Base-by-base conservation (phyloP, 2,888 invertebrate genomes). In the Dorcus parallelipipedus region DNA sequence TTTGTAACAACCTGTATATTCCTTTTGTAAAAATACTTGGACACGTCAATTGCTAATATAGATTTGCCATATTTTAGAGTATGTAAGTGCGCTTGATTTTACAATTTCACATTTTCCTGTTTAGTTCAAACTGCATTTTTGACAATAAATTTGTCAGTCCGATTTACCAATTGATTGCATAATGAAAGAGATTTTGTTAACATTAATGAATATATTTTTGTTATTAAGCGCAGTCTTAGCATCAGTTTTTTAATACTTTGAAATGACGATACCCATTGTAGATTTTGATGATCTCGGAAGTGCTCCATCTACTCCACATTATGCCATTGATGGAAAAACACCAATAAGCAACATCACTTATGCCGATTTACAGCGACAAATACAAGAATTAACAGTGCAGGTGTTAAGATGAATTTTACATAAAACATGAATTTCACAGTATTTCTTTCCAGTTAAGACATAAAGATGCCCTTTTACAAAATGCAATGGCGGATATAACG, bases 391-490 rank as follows among this genome's bases (percentile, higher is more conserved):
- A 58, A 76, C 72, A 23, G 61, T 74, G 58, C 74, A 77, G 72
- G 78, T 77, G 26, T 33, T 33, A 33, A 5, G 7, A 33, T 33
- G 5, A 33, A 33, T 33, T 33, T 17, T 14, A 42, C 6, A 42
- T 8, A 42, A 42, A 10, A 42, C 17, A 8, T 42, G 6, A 42
- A 8, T 41, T 6, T 50, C 33, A 33, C 6, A 33, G 14, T 17
- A 75, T 84, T 42, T 80, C 81, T 53, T 80, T 81, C 62, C 79
- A 87, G 79, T 70, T 87, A 41, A 83, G 82, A 58, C 86, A 89
- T 65, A 84, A 83, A 67, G 81, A 84, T 60, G 71, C 78, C 9
- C 76, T 86, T 48, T 72, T 89, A 7, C 80, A 85, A 62, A 83
- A 84, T 75, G 85, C 86, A 3, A 79, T 81, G 54, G 82, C 82